Evolutionary conservation across 1,140 invertebrate genomes (phyloP), one percentile per base, ranked within the genome.

Genomic region (Phthorimaea operculella): DNA sequence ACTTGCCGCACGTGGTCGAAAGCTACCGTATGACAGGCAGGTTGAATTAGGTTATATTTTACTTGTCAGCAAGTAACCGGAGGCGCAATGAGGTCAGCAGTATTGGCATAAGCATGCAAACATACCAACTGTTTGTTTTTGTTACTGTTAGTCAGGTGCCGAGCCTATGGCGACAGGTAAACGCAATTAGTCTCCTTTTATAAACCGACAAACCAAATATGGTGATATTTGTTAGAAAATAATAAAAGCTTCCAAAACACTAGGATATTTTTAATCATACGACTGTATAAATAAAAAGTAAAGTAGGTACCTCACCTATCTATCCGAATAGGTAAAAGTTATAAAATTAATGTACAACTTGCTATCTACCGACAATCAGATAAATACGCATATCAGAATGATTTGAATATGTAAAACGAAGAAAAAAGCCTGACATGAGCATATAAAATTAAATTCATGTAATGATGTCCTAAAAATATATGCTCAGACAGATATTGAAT

Each of bases 101-200:
- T 79, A 61, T 76, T 73, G 59, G 70, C 64, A 60, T 62, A 61
- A 64, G 33, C 50, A 55, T 57, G 65, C 55, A 76, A 79, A 67
- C 66, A 62, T 51, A 56, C 48, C 57, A 56, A 59, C 52, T 72
- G 67, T 76, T 72, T 72, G 57, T 68, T 58, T 56, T 68, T 64
- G 60, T 72, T 72, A 76, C 71, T 63, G 63, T 60, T 70, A 70
- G 56, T 57, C 61, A 67, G 55, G 66, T 75, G 75, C 48, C 52
- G 59, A 15, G 44, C 16, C 44, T 47, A 15, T 47, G 16, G 44
- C 44, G 44, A 47, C 44, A 47, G 16, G 36, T 39, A 39, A 12
- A 12, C n/a, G 36, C 36, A 39, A 39, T 39, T 39, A 39, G 36
- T n/a, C 10, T 2, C 21, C 21, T 28, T 28, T 28, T 28, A 28